These are phyloP conservation scores for Drosophila arawakana DNA, from an alignment of 1,140 invertebrate species.

Conservation along the genomic window DNA sequence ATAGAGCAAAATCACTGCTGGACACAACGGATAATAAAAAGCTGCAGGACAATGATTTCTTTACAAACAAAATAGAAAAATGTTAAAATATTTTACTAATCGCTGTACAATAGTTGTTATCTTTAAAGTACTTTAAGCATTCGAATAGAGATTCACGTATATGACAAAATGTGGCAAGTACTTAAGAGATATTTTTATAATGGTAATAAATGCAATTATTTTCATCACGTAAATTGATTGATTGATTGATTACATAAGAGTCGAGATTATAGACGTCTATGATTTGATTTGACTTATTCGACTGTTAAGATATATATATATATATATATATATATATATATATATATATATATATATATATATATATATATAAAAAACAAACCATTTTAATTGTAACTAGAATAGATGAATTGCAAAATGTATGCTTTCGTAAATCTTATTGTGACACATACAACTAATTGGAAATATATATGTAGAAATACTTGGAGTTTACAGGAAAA, in stretches of 20 bases:
- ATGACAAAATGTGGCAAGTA: slow-evolving; percentile 51
- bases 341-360: neutral
- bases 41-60: slow-evolving; percentile 62
- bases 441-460: too few species aligned
- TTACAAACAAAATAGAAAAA: slow-evolving; percentile 32
- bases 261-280: neutral
- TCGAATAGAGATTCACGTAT: slow-evolving; percentile 44
- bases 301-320: neutral
- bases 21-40: slow-evolving; percentile 44
- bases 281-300: slow-evolving; percentile 7
- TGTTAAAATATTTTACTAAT: slow-evolving; percentile 7
- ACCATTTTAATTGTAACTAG: neutral
- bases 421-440: too few species aligned
- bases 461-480: too few species aligned
- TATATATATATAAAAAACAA: neutral
- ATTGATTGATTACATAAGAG: slow-evolving; percentile 25
- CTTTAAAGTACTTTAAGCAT: slow-evolving; percentile 23
- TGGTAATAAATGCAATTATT: slow-evolving; percentile 46
- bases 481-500: too few species aligned
- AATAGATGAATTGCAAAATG: too few species aligned
- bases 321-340: neutral
- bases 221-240: slow-evolving; percentile 47
- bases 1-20: slow-evolving; percentile 86
- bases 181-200: slow-evolving; percentile 54
- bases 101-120: slow-evolving; percentile 16